Evolutionary conservation across 2,113 vertebrate genomes (phyloP), one percentile per base, ranked within the genome.

Genomic region (Leptobrachium leishanense): DNA sequence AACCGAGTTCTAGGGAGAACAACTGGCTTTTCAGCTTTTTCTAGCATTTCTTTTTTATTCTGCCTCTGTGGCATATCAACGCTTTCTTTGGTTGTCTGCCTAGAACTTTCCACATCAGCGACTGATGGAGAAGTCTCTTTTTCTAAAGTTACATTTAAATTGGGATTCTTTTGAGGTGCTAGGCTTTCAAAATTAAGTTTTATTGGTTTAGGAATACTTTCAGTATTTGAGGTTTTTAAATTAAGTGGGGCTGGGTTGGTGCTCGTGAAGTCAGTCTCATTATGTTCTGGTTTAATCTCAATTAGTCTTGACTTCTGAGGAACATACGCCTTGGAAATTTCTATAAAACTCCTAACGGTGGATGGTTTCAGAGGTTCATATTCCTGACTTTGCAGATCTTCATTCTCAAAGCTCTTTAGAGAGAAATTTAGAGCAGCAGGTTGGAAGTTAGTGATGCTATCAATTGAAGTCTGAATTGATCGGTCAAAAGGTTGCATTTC

Each of bases 1-100:
- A 15, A 72, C 8, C 8, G 31, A 9, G 44, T 40, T 72, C 41
- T 79, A 12, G 69, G 57, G 20, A 65, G 39, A 67, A 79, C 6
- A 20, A 43, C 9, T 39, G 77, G 69, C 8, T 8, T 55, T 31
- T 54, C 44, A 55, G 72, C 66, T 72, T n/a, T 72, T 65, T 79
- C 77, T 55, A 44, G 4, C 43, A 79, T 79, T 67, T 79, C 69
- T 66, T 79, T 72, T 66, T 15, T 65, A 39, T 2, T 43, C 1
- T 13, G 39, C 40, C 70, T 40, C 66, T 72, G 43, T 66, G 76
- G 59, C 42, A 42, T 50, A 15, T 39, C 5, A 68, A 46, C 8
- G 6, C n/a, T 69, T 44, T 12, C 67, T 69, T 68, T 2, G 8
- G 11, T 20, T 6, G 5, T 67, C 13, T 7, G 2, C 5, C 10